phyloP scores from a whole-genome alignment of 2,888 invertebrate genomes.

The Parochlus steinenii region DNA sequence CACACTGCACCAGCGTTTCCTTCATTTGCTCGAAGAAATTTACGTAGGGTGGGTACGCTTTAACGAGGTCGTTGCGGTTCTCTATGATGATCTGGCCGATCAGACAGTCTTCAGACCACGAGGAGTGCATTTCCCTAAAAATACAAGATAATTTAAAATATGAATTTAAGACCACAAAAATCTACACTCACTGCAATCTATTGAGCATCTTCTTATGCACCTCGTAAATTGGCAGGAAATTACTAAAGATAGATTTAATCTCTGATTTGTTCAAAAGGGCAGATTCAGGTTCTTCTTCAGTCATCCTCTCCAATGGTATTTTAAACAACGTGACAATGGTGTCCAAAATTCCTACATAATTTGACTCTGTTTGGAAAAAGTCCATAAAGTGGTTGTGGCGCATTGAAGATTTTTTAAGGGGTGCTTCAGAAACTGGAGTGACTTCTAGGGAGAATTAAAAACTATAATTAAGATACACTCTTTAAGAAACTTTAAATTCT shows the following conservation, averaged over 20 bases:
- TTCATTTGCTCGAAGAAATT: constrained; percentile 97
- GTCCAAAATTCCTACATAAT: constrained; percentile 89
- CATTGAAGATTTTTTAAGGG: constrained; percentile 29
- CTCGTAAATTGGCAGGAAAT: constrained; percentile 86
- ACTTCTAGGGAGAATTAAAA: constrained; percentile 13
- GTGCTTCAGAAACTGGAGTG: constrained; percentile 18
- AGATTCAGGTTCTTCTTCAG: constrained; percentile 52
- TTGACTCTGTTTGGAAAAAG: constrained; percentile 88
- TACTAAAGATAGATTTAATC: constrained; percentile 88
- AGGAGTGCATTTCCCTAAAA: constrained; percentile 24
- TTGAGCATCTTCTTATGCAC: constrained; percentile 66
- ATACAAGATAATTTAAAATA: not conserved
- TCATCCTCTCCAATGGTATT: constrained; percentile 75
- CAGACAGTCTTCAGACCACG: constrained; percentile 76
- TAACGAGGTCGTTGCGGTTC: constrained; percentile 73
- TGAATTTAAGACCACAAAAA: not conserved
- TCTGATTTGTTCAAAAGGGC: constrained; percentile 78
- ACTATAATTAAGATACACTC: too few relatives aligned
- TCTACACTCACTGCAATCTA: constrained; percentile 28
- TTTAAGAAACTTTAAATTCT: too few relatives aligned
- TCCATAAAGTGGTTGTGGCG: constrained; percentile 47
- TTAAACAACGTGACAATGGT: constrained; percentile 93
- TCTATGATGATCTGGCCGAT: constrained; percentile 79
- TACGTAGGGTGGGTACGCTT: constrained; percentile 94
- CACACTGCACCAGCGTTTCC: constrained; percentile 80